Conservation (phyloP, 2,888 invertebrate genomes). For the Pecten maximus region DNA sequence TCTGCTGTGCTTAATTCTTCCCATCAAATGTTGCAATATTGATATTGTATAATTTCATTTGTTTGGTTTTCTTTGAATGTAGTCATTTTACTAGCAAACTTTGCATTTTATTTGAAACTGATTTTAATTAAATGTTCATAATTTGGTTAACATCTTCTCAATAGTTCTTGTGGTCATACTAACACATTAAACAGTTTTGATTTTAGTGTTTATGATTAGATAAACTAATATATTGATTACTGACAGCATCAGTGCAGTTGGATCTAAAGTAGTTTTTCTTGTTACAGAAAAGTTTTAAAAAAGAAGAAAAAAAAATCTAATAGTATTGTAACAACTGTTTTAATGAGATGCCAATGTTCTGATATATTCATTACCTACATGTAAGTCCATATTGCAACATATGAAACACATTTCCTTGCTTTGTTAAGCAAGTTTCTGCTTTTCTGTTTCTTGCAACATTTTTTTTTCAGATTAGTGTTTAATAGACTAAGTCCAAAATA, state of each 20-base stretch:
- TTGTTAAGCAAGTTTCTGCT: neutral
- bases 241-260: neutral
- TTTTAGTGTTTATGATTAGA: neutral
- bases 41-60: neutral
- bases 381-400: neutral
- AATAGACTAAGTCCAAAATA: neutral
- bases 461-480: neutral
- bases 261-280: neutral
- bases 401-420: neutral
- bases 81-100: neutral
- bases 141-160: neutral
- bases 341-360: neutral
- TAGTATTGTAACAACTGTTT: neutral
- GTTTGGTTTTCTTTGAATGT: neutral
- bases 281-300: neutral
- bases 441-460: neutral
- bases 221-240: neutral
- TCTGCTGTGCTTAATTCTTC: constrained; percentile 5
- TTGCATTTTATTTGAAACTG: neutral
- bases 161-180: neutral
- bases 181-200: neutral
- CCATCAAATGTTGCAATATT: constrained; percentile 22
- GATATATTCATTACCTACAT: neutral
- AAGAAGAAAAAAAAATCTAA: neutral
- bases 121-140: neutral